Evolutionary conservation across 1,140 invertebrate genomes (phyloP).

Genomic region (Bombyx mandarina): DNA sequence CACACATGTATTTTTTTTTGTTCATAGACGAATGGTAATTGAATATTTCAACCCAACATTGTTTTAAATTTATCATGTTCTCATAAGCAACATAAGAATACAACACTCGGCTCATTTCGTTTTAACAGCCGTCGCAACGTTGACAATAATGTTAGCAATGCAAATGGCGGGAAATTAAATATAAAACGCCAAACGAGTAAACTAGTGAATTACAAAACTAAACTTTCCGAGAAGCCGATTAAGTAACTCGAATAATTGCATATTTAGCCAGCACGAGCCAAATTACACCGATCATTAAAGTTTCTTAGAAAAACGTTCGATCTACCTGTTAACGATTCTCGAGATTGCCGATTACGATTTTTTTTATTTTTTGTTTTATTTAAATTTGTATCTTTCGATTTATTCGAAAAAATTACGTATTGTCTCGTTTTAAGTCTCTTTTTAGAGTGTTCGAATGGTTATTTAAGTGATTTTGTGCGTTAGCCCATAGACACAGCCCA

Average conservation of each 20-base stretch:
- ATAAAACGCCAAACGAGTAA: too few species aligned
- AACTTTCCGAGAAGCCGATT: conserved; percentile 2
- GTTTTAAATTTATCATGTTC: too few species aligned
- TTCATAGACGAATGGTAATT: too few species aligned
- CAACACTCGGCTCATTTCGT: too few species aligned
- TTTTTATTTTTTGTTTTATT: conserved; percentile 2
- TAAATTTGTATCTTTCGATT: background rate
- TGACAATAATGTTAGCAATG: too few species aligned
- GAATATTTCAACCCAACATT: too few species aligned
- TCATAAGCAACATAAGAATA: too few species aligned
- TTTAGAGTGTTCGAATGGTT: background rate
- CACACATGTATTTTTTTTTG: too few species aligned
- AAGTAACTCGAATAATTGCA: conserved; percentile 1
- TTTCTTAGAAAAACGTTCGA: conserved; percentile 13
- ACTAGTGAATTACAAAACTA: background rate
- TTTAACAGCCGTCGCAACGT: too few species aligned
- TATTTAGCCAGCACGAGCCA: conserved; percentile 24
- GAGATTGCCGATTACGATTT: conserved; percentile 1
- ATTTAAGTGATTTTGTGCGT: background rate
- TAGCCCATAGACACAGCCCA: too few species aligned
- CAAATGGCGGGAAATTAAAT: too few species aligned
- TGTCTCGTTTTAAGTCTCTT: background rate
- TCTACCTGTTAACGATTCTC: conserved; percentile 10
- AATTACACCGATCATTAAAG: conserved; percentile 11
- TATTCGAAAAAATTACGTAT: background rate